phyloP scores from a whole-genome alignment of 2,888 invertebrate species.

The Ochropacha duplaris region DNA sequence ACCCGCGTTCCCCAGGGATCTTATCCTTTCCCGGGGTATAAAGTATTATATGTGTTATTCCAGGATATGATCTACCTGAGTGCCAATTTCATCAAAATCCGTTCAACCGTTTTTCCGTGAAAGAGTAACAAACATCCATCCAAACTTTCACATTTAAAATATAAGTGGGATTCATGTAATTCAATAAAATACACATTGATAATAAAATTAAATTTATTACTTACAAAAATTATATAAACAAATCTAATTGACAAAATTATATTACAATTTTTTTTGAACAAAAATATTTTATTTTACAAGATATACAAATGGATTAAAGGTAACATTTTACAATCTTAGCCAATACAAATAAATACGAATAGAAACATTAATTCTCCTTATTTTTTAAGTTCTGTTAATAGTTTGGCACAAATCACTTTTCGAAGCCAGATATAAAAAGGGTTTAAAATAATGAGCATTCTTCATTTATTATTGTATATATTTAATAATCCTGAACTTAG shows the following conservation, averaged over 20 bases:
- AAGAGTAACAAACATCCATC: too few species aligned
- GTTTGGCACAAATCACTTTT: constrained; percentile 68
- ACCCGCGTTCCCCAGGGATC: too few species aligned
- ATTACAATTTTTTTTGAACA: constrained; percentile 53
- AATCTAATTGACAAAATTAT: constrained; percentile 40
- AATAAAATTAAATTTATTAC: constrained; percentile 70
- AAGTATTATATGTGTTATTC: too few species aligned
- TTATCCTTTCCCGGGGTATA: too few species aligned
- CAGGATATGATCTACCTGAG: too few species aligned
- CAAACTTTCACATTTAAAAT: too few species aligned
- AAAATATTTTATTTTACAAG: constrained; percentile 56
- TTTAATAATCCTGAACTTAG: constrained; percentile 26
- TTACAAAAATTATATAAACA: constrained; percentile 62
- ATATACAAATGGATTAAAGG: constrained; percentile 62
- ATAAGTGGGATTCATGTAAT: too few species aligned
- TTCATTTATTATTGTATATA: constrained; percentile 36
- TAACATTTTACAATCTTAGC: constrained; percentile 62
- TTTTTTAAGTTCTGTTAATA: constrained; percentile 22
- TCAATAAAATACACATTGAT: constrained; percentile 24
- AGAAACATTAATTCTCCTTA: constrained; percentile 17
- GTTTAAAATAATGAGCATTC: constrained; percentile 59
- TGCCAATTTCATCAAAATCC: too few species aligned
- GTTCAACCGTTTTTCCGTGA: too few species aligned
- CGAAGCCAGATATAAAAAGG: constrained; percentile 40
- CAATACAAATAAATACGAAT: constrained; percentile 58